phyloP scores from a whole-genome alignment of 2,797 vertebrate genomes.

The Gallinago stenura region DNA sequence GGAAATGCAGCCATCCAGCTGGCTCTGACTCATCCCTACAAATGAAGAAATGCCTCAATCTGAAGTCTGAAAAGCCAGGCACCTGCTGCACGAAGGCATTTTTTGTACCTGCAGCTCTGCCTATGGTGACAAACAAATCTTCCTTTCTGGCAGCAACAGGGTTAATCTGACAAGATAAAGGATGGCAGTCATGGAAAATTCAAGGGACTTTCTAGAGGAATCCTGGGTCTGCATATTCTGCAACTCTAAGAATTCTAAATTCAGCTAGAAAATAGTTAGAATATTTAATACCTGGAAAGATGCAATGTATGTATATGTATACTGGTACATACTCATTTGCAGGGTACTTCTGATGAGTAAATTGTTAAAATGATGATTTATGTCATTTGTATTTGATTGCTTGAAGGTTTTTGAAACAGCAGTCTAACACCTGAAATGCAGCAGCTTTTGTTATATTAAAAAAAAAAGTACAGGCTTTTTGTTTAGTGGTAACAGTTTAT shows the following conservation, averaged over 20 bases:
- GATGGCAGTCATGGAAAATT: background rate
- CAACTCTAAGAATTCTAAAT: background rate
- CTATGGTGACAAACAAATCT: background rate
- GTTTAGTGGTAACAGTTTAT: background rate
- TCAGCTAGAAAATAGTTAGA: background rate
- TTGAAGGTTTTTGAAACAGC: background rate
- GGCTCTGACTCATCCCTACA: background rate
- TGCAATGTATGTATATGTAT: accelerated
- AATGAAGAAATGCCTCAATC: background rate
- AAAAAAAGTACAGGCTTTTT: background rate
- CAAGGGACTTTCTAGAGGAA: background rate
- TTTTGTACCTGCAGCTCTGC: background rate
- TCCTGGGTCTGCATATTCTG: background rate
- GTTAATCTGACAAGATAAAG: background rate
- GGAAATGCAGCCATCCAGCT: background rate
- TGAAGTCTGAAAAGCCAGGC: background rate
- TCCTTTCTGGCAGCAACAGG: background rate
- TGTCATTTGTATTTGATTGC: background rate
- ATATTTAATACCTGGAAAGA: background rate
- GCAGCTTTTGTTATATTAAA: background rate
- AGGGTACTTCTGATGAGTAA: background rate
- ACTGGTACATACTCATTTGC: background rate
- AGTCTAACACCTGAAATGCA: background rate
- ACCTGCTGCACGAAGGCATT: background rate
- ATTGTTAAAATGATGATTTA: background rate